phyloP scores from a whole-genome alignment of 2,797 vertebrate genomes.

The Cheirogaleus major region DNA sequence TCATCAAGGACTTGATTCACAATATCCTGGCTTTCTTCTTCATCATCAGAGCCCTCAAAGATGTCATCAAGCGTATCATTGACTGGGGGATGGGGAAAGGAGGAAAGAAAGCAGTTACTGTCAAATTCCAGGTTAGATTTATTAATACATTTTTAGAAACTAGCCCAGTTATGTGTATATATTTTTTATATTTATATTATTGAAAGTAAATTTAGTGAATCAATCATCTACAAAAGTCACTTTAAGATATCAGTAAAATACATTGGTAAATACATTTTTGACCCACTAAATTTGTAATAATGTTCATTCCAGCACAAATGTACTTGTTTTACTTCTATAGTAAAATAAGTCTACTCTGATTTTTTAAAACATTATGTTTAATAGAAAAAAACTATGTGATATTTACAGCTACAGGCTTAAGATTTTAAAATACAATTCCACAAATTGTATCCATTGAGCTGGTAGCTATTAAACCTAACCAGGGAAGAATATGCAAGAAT shows the following conservation, averaged over 20 bases:
- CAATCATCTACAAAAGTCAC: background rate
- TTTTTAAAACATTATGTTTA: background rate
- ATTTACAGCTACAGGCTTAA: background rate
- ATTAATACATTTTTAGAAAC: background rate
- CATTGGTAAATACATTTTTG: background rate
- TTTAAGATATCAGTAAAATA: background rate
- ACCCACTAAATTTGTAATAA: background rate
- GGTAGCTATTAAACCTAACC: background rate
- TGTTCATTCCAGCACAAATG: background rate
- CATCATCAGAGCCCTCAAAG: slow-evolving; percentile 97
- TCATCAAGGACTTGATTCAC: slow-evolving; percentile 99
- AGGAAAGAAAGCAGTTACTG: slow-evolving; percentile 1
- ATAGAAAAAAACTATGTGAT: background rate
- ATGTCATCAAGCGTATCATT: slow-evolving; percentile 98
- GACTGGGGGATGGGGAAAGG: slow-evolving; percentile 85
- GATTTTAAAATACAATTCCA: slow-evolving; percentile 19
- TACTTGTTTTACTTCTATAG: background rate
- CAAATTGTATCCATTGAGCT: background rate
- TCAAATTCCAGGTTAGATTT: background rate
- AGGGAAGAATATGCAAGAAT: background rate
- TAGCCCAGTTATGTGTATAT: background rate
- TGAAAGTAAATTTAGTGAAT: slow-evolving; percentile 9
- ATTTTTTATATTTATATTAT: background rate
- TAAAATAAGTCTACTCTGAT: background rate
- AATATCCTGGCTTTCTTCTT: slow-evolving; percentile 98